phyloP scores from a whole-genome alignment of 2,797 vertebrate genomes.

The Peromyscus eremicus region DNA sequence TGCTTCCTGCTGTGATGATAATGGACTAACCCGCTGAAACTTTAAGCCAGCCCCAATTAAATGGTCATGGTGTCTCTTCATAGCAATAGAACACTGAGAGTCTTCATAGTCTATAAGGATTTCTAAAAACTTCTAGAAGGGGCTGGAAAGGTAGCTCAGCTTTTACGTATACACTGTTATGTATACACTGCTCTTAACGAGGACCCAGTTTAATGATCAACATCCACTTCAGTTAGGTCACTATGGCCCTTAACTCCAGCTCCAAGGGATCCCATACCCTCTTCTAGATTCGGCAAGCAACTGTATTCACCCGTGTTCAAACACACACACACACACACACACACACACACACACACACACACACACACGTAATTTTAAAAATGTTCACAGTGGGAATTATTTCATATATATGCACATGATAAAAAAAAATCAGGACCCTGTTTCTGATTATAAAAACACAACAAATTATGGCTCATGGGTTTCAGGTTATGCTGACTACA shows the following conservation, averaged over 20 bases:
- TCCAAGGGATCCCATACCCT: too few species aligned
- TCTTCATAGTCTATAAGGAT: neutral
- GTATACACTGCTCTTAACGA: neutral
- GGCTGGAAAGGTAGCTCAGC: neutral
- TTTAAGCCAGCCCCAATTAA: neutral
- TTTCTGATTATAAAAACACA: neutral
- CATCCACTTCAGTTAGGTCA: neutral
- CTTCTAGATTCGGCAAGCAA: neutral
- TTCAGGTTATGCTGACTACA: neutral
- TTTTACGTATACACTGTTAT: neutral
- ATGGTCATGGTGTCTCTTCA: neutral
- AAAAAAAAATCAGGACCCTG: slow-evolving; percentile 39
- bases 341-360: neutral
- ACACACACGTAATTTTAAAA: neutral
- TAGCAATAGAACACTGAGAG: neutral
- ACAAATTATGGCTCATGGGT: neutral
- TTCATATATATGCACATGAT: neutral
- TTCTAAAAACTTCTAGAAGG: neutral
- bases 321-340: neutral
- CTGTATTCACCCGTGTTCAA: neutral
- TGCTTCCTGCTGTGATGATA: neutral
- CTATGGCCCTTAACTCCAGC: neutral
- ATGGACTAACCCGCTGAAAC: neutral
- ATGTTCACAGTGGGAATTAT: neutral
- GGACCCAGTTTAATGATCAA: neutral